A percentile compares a stretch with the other conserved stretches of the same genome.
Conservation (phyloP, 1,140 invertebrate species). For the Chrysomallon squamiferum region DNA sequence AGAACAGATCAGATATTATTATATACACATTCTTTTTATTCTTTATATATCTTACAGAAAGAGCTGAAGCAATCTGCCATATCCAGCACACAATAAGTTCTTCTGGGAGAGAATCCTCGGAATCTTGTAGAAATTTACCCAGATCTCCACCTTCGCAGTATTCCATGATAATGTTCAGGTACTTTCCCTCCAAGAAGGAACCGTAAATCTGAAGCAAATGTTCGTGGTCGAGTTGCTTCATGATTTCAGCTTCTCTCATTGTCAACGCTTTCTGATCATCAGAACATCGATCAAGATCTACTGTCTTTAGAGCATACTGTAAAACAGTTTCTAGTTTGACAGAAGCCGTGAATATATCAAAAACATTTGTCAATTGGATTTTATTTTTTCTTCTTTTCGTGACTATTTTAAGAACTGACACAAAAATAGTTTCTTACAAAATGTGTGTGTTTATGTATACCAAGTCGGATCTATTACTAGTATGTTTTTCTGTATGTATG, state of each 20-base stretch:
- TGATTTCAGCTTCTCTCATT: not conserved
- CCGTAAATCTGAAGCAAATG: slow-evolving; percentile 8
- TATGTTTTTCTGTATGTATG: no score
- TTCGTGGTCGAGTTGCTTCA: slow-evolving; percentile 6
- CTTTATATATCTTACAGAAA: slow-evolving; percentile 15
- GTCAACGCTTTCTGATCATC: not conserved
- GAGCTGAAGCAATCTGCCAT: slow-evolving; percentile 11
- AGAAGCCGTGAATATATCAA: no score
- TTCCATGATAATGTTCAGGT: slow-evolving; percentile 14
- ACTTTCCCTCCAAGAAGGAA: not conserved
- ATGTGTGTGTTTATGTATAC: no score
- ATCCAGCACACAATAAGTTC: slow-evolving; percentile 14
- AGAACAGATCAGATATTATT: no score
- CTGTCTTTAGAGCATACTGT: slow-evolving; percentile 15
- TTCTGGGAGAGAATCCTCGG: not conserved
- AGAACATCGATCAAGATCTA: not conserved
- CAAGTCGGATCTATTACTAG: no score
- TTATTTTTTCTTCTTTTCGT: no score
- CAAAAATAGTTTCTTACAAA: no score
- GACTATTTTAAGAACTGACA: no score
- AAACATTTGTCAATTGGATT: no score
- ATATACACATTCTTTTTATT: no score
- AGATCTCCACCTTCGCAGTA: slow-evolving; percentile 19
- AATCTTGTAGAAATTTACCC: not conserved
- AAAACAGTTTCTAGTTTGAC: no score